Conservation (phyloP, 2,888 invertebrate genomes). For the Tridacna crocea region DNA sequence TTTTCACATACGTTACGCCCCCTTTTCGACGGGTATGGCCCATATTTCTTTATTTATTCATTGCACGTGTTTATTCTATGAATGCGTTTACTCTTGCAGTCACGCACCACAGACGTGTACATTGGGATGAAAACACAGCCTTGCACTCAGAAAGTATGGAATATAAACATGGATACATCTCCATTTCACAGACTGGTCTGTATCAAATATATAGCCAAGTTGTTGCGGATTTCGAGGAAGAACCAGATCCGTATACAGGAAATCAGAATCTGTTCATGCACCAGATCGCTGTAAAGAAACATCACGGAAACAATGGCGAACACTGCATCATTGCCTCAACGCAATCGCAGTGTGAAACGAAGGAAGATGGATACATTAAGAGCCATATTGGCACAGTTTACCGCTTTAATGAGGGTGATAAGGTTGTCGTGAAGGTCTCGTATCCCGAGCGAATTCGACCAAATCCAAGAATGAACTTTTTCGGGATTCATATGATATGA, state of each 20-base stretch:
- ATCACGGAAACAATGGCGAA: background rate
- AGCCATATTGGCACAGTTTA: slow-evolving; percentile 12
- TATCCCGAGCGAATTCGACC: slow-evolving; percentile 20
- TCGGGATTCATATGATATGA: slow-evolving; percentile 43
- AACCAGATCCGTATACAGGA: background rate
- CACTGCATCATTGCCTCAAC: background rate
- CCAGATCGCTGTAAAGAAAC: background rate
- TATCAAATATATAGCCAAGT: slow-evolving; percentile 19
- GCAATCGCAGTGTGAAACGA: background rate
- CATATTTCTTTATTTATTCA: no score
- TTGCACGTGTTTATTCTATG: no score
- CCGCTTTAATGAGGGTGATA: slow-evolving; percentile 33
- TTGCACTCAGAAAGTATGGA: background rate
- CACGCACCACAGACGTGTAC: slow-evolving; percentile 1
- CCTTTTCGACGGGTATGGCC: no score
- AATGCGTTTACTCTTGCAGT: background rate
- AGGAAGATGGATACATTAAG: background rate
- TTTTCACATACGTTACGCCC: no score
- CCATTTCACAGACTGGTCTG: background rate
- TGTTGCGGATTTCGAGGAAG: background rate
- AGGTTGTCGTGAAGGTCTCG: slow-evolving; percentile 28
- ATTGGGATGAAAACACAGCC: background rate
- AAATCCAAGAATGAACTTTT: slow-evolving; percentile 39
- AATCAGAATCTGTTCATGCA: slow-evolving; percentile 6
- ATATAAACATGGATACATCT: slow-evolving; percentile 9